These are phyloP conservation scores for Anhinga rufa DNA, from an alignment of 2,113 vertebrate genomes.

Conservation along the genomic window DNA sequence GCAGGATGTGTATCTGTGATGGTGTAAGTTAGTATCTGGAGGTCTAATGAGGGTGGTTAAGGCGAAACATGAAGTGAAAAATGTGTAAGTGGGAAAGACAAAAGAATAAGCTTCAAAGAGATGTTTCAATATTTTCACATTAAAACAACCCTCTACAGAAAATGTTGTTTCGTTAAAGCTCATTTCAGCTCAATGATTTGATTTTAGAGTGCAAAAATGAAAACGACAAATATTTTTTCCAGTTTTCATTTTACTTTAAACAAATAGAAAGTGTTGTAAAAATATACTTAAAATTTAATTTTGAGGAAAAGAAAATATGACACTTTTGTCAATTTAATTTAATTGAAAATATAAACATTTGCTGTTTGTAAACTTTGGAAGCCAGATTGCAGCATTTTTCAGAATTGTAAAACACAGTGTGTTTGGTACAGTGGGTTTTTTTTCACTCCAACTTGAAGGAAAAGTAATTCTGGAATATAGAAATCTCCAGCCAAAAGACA, in stretches of 20 bases:
- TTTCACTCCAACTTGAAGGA: not conserved
- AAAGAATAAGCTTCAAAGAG: not conserved
- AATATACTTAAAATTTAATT: not conserved
- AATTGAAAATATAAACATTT: not conserved
- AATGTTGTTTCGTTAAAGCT: not conserved
- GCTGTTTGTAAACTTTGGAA: not conserved
- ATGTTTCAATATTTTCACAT: not conserved
- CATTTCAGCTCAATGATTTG: not conserved
- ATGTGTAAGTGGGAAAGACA: not conserved
- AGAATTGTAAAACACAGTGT: not conserved
- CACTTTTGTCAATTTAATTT: not conserved
- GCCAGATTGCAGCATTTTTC: not conserved
- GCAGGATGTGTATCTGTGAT: not conserved
- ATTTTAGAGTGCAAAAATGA: not conserved
- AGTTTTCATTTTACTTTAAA: not conserved
- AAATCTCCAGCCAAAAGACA: not conserved
- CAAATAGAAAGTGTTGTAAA: not conserved
- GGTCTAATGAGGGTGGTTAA: not conserved
- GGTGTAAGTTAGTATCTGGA: not conserved
- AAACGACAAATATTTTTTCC: not conserved
- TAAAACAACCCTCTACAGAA: not conserved
- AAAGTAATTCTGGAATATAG: not conserved
- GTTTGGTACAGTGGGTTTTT: not conserved
- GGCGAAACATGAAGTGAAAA: not conserved
- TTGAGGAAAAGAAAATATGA: not conserved